Evolutionary conservation across 2,888 invertebrate species (phyloP).

Genomic region (Temnothorax unifasciatus): DNA sequence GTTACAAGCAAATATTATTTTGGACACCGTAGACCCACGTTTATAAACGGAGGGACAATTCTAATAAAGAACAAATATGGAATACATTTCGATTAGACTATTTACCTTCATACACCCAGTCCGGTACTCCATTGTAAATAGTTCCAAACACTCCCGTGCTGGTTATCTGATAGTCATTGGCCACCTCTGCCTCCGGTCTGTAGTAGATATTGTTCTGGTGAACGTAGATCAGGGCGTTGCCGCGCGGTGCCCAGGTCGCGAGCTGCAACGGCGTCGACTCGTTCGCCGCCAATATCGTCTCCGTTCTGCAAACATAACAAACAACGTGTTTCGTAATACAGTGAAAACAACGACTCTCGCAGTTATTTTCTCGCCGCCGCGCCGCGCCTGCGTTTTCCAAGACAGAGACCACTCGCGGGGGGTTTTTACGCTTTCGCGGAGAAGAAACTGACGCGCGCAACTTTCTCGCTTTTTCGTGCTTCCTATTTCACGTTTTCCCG

Average conservation of each 20-base stretch:
- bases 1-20: too few species aligned
- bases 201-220: conserved; percentile 93
- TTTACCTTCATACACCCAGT: conserved; percentile 98
- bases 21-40: too few species aligned
- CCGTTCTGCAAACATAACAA: conserved; percentile 63
- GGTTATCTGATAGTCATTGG: conserved; percentile 88
- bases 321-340: neutral
- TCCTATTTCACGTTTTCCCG: neutral
- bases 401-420: neutral
- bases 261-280: conserved; percentile 89
- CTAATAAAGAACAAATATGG: neutral
- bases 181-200: conserved; percentile 87
- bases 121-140: conserved; percentile 95
- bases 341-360: neutral
- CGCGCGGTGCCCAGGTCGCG: conserved; percentile 92
- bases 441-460: neutral
- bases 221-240: conserved; percentile 91
- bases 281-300: conserved; percentile 76
- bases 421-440: neutral
- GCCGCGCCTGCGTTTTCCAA: neutral
- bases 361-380: neutral
- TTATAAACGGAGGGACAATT: neutral
- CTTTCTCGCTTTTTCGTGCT: neutral
- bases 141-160: conserved; percentile 88
- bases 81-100: conserved; percentile 36